A percentile compares a stretch with the other conserved stretches of the same genome.
Evolutionary conservation across 2,797 vertebrate genomes (phyloP).

Genomic region (Tympanoctomys barrerae): DNA sequence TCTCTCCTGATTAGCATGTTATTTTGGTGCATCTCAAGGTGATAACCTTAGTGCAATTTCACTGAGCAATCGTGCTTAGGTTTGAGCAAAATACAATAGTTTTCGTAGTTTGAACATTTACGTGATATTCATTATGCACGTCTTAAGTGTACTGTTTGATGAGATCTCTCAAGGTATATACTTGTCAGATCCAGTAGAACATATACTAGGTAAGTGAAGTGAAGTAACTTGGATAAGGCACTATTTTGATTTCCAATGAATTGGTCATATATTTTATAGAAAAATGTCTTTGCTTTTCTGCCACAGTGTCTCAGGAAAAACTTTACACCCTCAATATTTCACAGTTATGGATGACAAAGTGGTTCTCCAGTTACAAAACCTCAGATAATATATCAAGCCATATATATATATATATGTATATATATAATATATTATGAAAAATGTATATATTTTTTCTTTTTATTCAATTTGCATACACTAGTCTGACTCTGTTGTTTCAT

Average conservation of each 20-base stretch:
- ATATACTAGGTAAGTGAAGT: neutral
- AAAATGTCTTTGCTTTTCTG: neutral
- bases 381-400: neutral
- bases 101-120: neutral
- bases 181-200: neutral
- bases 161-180: neutral
- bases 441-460: neutral
- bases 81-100: neutral
- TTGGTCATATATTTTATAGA: neutral
- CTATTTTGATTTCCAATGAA: neutral
- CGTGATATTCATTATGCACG: neutral
- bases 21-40: neutral
- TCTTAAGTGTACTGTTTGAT: neutral
- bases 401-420: neutral
- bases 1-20: neutral
- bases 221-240: neutral
- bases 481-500: neutral
- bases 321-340: neutral
- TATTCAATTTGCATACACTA: neutral
- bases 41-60: neutral
- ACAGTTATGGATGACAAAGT: neutral
- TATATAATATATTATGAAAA: no score
- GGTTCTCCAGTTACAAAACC: neutral
- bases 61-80: neutral
- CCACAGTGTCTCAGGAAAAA: neutral